Base-by-base conservation (phyloP, 2,797 vertebrate genomes). In the Nasua narica region DNA sequence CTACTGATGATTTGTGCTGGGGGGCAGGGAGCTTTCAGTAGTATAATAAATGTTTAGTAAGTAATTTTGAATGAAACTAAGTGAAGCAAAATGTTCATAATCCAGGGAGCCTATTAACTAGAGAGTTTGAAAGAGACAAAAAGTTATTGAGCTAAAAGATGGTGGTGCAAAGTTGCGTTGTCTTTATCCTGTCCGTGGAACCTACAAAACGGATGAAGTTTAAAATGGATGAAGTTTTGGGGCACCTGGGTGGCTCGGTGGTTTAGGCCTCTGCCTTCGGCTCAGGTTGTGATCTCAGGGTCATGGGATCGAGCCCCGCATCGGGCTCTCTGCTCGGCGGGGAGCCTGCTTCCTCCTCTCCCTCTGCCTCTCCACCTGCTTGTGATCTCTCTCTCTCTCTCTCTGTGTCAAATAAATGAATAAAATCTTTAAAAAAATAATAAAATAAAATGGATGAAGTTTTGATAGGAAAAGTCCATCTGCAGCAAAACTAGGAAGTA, bases 31-130 rank as follows among this genome's bases (percentile, higher is more conserved):
- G 14, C 7, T 27, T 43, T 43, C 13, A 43, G 9, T 72, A 72
- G 40, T 27, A 29, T 72, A 43, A 72, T 72, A 72, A 43, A 72
- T 72, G 40, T 72, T 72, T 72, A 72, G 14, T 43, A 72, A 46
- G 25, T 29, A 40, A 72, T 86, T 96, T 87, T 74, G 48, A 83
- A 54, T 52, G 62, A 78, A 93, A 93, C 27, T 25, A 72, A 77
- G 32, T 27, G 21, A 94, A 69, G 74, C 69, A 48, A 97, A 94
- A 82, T 78, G 60, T 8, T 95, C 25, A 48, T 85, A 76, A 97
- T 72, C 15, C 40, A 69, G n/a, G 58, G 7, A 93, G 37, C 77
- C 35, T 46, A 76, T 79, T 50, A 76, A 87, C 6, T 43, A 83
- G 50, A 56, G 19, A 60, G 16, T 90, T 92, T 8, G 11, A 60